phyloP scores from a whole-genome alignment of 2,113 vertebrate genomes.

The Engystomops pustulosus region DNA sequence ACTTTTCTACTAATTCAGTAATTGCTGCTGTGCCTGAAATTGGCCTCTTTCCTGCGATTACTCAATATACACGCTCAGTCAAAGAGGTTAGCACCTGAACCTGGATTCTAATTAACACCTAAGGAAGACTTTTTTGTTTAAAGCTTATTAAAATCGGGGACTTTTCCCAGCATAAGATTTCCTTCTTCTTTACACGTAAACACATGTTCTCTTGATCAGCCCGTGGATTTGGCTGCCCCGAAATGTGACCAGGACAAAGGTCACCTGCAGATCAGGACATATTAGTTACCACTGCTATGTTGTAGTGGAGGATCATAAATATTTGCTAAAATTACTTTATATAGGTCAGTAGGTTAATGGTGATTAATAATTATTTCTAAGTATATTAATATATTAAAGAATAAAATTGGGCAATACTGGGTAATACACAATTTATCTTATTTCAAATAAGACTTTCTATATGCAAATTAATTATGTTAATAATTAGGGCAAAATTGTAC shows the following conservation, averaged over 20 bases:
- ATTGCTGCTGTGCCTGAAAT: constrained; percentile 89
- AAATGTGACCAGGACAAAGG: constrained; percentile 59
- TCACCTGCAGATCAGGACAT: constrained; percentile 50
- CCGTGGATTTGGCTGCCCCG: constrained; percentile 56
- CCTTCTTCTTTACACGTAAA: constrained; percentile 63
- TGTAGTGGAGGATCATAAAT: neutral
- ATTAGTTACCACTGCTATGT: constrained; percentile 12
- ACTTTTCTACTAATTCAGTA: constrained; percentile 98
- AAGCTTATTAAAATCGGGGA: constrained; percentile 71
- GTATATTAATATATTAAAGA: neutral
- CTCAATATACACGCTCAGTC: constrained; percentile 77
- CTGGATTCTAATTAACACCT: constrained; percentile 85
- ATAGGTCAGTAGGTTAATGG: neutral
- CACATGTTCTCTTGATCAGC: constrained; percentile 52
- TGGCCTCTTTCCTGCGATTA: constrained; percentile 82
- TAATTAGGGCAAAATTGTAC: too few relatives aligned
- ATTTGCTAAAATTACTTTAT: neutral
- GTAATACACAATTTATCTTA: neutral
- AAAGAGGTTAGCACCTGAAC: constrained; percentile 84
- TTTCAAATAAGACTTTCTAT: neutral
- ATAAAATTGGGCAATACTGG: too few relatives aligned
- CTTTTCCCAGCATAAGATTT: constrained; percentile 76
- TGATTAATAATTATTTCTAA: neutral
- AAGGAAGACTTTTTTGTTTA: constrained; percentile 79
- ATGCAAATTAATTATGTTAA: too few relatives aligned